These are phyloP conservation scores for Eristalis pertinax DNA, from an alignment of 2,888 invertebrate species.

Conservation along the genomic window DNA sequence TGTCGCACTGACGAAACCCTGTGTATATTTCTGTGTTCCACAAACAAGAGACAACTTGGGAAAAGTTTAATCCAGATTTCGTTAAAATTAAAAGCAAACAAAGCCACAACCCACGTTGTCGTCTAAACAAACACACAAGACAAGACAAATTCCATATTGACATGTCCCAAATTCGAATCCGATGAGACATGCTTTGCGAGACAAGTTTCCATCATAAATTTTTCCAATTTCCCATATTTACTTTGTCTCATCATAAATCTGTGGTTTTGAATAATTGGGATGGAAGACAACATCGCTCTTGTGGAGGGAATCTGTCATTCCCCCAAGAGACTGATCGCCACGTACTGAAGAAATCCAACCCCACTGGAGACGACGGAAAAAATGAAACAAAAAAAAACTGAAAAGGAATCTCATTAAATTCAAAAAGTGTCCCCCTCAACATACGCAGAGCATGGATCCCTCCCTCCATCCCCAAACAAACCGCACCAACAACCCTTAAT, in stretches of 20 bases:
- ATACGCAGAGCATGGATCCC: constrained; percentile 7
- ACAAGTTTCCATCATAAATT: constrained; percentile 43
- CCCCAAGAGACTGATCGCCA: constrained; percentile 7
- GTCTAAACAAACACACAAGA: constrained; percentile 27
- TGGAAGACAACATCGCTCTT: constrained; percentile 52
- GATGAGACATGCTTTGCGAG: constrained; percentile 32
- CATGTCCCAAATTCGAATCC: constrained; percentile 64
- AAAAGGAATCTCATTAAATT: constrained; percentile 58
- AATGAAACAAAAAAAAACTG: constrained; percentile 9
- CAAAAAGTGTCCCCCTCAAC: constrained; percentile 16
- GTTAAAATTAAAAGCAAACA: constrained; percentile 67
- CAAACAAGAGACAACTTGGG: background rate
- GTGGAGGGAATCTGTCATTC: constrained; percentile 44
- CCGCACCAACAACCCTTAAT: constrained; percentile 52
- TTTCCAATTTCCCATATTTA: constrained; percentile 66
- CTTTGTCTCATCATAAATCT: constrained; percentile 63
- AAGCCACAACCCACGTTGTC: background rate
- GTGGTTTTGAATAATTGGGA: constrained; percentile 69
- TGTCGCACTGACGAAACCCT: background rate
- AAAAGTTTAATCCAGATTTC: constrained; percentile 36
- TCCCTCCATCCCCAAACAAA: constrained; percentile 4
- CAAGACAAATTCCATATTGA: constrained; percentile 39
- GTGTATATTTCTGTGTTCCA: background rate
- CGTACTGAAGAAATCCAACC: background rate
- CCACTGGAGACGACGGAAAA: background rate